Evolutionary conservation across 2,113 vertebrate species (phyloP), one percentile per base, ranked within the genome.

Genomic region (Castor canadensis): DNA sequence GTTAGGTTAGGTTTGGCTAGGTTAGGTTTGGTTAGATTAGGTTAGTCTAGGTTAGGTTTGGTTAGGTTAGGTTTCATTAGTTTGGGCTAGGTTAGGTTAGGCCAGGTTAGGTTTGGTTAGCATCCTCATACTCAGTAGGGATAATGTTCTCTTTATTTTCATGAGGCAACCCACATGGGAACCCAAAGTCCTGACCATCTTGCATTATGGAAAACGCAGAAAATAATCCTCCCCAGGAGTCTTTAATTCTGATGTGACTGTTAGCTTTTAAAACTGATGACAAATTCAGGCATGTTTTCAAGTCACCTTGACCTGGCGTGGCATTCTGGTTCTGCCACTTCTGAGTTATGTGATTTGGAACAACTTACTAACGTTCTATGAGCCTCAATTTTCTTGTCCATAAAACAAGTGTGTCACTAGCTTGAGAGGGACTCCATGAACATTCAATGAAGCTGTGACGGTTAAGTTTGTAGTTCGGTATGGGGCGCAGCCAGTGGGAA

Each of bases 191-290:
- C 49, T 58, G 66, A n/a, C 32, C 49, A 2, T 43, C 91, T 69
- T 24, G 1, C 16, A 7, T 60, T n/a, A 26, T 1, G 67, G 40
- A 38, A 62, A 60, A 40, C 91, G 32, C 2, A 58, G 77, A 69
- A 45, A 75, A 52, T 3, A 40, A 26, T 28, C n/a, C 19, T 40
- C 16, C 16, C 19, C n/a, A 20, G 8, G 19, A 24, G 66, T 93
- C 20, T 80, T 94, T 71, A 58, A 69, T 45, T 62, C n/a, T 62
- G 32, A 89, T 40, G 8, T 26, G 24, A 17, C 67, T 66, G 64
- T 60, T 43, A n/a, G 60, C 79, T 43, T 88, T 83, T 38, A 77
- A 83, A 87, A 62, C 69, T 45, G 30, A 85, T 22, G 67, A 45
- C 24, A 66, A 66, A 73, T 22, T 35, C 1, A 35, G 1, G 26